Conservation (phyloP, 2,113 vertebrate species). For the Psephotus haematonotus region DNA sequence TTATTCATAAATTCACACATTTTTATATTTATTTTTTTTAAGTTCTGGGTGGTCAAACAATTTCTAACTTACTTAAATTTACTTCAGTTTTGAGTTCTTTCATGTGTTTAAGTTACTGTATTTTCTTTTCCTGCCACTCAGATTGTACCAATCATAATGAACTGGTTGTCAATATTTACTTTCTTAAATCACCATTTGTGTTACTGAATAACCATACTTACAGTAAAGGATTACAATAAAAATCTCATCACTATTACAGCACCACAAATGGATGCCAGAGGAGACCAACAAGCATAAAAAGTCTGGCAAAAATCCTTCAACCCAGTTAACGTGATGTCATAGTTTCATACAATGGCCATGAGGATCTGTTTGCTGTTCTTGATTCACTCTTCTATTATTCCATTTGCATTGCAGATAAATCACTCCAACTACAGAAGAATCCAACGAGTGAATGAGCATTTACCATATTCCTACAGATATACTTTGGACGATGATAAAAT, state of each 20-base stretch:
- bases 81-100: background rate
- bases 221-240: constrained; percentile 1
- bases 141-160: constrained; percentile 10
- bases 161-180: constrained; percentile 47
- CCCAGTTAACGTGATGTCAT: constrained; percentile 16
- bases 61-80: background rate
- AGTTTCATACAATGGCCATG: background rate
- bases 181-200: constrained; percentile 27
- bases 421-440: constrained; percentile 3
- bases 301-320: constrained; percentile 12
- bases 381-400: constrained; percentile 28
- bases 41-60: background rate
- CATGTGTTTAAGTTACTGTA: background rate
- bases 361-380: constrained; percentile 15
- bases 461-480: constrained; percentile 13
- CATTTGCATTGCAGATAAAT: constrained; percentile 42
- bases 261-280: constrained; percentile 3
- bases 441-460: constrained; percentile 13
- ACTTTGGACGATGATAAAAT: constrained; percentile 27
- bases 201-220: constrained; percentile 8
- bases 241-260: background rate
- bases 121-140: constrained; percentile 45
- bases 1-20: background rate
- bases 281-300: constrained; percentile 36
- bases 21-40: background rate